These are phyloP conservation scores for Leistus spinibarbis DNA, from an alignment of 2,888 invertebrate genomes.

Conservation along the genomic window DNA sequence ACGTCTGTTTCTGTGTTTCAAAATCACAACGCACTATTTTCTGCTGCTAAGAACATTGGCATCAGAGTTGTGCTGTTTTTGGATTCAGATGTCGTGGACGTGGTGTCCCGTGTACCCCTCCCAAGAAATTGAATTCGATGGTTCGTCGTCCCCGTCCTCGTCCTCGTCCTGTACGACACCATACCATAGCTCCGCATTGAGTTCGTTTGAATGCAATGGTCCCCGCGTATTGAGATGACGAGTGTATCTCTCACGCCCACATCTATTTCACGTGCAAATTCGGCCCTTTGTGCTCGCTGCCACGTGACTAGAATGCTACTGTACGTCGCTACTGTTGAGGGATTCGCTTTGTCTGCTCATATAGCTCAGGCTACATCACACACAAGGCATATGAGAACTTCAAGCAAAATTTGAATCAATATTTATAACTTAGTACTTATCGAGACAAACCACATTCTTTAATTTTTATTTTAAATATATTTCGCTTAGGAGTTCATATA, in stretches of 20 bases:
- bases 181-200: background rate
- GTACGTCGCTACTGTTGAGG: constrained; percentile 48
- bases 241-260: constrained; percentile 50
- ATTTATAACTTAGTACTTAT: too few species aligned
- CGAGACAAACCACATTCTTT: too few species aligned
- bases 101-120: background rate
- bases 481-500: too few species aligned
- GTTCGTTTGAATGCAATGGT: background rate
- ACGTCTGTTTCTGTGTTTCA: too few species aligned
- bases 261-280: constrained; percentile 57
- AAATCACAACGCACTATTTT: too few species aligned
- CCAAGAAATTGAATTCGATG: background rate
- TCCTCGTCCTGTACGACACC: too few species aligned
- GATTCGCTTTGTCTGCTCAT: constrained; percentile 33
- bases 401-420: too few species aligned
- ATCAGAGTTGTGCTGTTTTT: background rate
- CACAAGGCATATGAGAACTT: background rate
- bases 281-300: constrained; percentile 52
- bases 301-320: constrained; percentile 44
- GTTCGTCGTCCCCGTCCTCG: background rate
- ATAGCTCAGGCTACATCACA: background rate
- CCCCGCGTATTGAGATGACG: constrained; percentile 28
- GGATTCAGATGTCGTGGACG: background rate
- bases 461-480: too few species aligned
- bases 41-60: too few species aligned